A percentile compares a stretch with the other conserved stretches of the same genome.
These are phyloP conservation scores for Drosophila mauritiana DNA, from an alignment of 1,140 invertebrate species.

Conservation along the genomic window DNA sequence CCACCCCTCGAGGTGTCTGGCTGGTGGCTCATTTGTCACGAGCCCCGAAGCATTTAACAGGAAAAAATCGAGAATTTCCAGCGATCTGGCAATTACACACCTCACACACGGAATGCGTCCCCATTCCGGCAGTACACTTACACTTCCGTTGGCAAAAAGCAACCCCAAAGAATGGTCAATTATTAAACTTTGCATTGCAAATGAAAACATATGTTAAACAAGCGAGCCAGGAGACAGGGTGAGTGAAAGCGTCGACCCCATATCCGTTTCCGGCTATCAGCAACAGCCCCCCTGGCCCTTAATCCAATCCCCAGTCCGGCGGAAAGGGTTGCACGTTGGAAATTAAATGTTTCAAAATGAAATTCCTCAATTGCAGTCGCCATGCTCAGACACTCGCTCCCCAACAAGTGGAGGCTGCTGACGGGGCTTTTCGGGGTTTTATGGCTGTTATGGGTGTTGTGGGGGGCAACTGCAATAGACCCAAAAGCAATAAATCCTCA, in stretches of 20 bases:
- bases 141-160: conserved; percentile 36
- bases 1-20: conserved; percentile 36
- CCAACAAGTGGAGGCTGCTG: neutral
- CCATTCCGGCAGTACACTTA: neutral
- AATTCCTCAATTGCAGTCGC: conserved; percentile 81
- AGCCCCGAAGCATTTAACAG: conserved; percentile 42
- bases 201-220: conserved; percentile 82
- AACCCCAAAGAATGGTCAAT: conserved; percentile 71
- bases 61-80: conserved; percentile 44
- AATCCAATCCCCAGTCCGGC: conserved; percentile 9
- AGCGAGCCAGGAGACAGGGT: conserved; percentile 36
- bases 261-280: conserved; percentile 80
- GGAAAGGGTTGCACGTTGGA: conserved; percentile 63
- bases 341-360: conserved; percentile 83
- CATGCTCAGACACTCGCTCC: conserved; percentile 63
- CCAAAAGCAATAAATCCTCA: conserved; percentile 78
- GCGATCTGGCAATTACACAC: conserved; percentile 71
- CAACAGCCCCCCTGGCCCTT: conserved; percentile 30
- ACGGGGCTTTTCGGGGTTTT: conserved; percentile 7
- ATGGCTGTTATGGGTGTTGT: neutral
- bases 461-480: conserved; percentile 55
- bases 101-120: conserved; percentile 24
- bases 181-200: conserved; percentile 82
- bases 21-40: conserved; percentile 66
- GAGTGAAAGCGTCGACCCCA: conserved; percentile 40